Base-by-base conservation (phyloP, 2,113 vertebrate genomes). In the Martes martes region DNA sequence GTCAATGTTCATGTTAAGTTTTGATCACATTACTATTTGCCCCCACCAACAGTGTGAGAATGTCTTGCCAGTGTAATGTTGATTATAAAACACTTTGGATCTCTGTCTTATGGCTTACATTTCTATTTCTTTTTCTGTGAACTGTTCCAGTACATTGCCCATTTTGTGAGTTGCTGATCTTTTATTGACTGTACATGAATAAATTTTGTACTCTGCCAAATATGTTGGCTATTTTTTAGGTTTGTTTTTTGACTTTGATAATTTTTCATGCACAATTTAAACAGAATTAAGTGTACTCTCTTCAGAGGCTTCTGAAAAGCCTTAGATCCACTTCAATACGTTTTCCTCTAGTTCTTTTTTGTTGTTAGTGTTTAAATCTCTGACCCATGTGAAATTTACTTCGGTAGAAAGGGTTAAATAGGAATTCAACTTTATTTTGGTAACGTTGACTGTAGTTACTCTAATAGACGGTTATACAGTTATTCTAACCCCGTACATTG, bases 371-470 rank as follows among this genome's bases (percentile, higher is more conserved):
- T 85, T 80, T 69, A 76, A 92, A 31, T 91, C 9, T 84, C 90
- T 67, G 4, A 82, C 65, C 28, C 87, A 24, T 52, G 28, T 87
- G 71, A 86, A 71, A 73, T 57, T 95, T 79, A 83, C 71, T 78
- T 95, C 91, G 50, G 24, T 95, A 91, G 47, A 93, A 95, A 61
- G 15, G 31, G 7, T 78, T 74, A 95, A 95, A 73, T 57, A 83
- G 57, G 13, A 92, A 89, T 93, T 90, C 71, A 91, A 6, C 33
- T 79, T 97, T 76, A 79, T 59, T 91, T 91, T 96, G 67, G 42
- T 76, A 86, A 63, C 81, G 50, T 71, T 79, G 15, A 89, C 15
- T 81, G 87, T 2, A 80, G 9, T 50, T 73, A 42, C 61, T 83
- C 11, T 79, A 45, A 26, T 65, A 97, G 36, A 67, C 55, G 63